A percentile compares a stretch with the other conserved stretches of the same genome.
phyloP scores from a whole-genome alignment of 2,797 vertebrate species.

The Furcifer pardalis region DNA sequence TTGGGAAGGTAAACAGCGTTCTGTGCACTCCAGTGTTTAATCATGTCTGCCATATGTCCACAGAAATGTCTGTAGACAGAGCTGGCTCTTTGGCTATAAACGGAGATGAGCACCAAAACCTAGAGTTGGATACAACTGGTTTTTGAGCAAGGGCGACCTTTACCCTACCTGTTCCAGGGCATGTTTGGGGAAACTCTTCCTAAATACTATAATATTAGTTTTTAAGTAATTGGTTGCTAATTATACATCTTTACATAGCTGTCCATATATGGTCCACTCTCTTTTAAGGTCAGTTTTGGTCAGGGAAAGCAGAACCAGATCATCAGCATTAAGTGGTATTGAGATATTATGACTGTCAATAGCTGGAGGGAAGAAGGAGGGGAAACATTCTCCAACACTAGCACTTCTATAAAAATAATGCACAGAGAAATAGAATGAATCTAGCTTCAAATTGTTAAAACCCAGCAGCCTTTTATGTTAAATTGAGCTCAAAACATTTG shows the following conservation, averaged over 20 bases:
- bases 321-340: neutral
- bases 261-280: neutral
- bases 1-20: too few relatives aligned
- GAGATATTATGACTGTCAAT: neutral
- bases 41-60: too few relatives aligned
- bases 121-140: too few relatives aligned
- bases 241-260: neutral
- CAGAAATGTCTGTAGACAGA: too few relatives aligned
- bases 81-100: too few relatives aligned
- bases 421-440: neutral
- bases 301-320: neutral
- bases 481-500: conserved; percentile 20
- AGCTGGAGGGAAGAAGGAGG: neutral
- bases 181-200: neutral
- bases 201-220: neutral
- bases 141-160: too few relatives aligned
- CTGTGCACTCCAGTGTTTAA: too few relatives aligned
- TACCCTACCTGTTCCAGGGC: neutral
- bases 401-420: neutral
- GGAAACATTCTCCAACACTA: neutral
- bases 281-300: neutral
- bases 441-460: neutral
- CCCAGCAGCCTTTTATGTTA: conserved; percentile 18
- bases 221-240: neutral
- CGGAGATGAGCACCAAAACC: too few relatives aligned